Evolutionary conservation across 2,888 invertebrate species (phyloP), one percentile per base, ranked within the genome.

Genomic region (Gryllus longicercus): DNA sequence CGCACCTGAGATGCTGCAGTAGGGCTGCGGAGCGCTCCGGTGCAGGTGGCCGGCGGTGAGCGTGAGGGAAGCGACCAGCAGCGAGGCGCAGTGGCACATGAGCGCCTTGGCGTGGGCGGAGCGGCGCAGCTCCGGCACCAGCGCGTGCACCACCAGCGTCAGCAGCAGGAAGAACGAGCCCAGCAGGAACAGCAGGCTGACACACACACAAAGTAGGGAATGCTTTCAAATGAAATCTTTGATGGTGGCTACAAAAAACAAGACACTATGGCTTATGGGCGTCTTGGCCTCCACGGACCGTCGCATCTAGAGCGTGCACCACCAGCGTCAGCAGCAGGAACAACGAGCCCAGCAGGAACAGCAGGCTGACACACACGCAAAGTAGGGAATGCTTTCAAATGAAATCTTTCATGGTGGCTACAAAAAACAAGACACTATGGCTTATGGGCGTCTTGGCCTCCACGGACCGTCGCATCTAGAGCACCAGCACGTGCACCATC

Each of bases 101-200:
- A 63, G n/a, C 16, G 63, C 63, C n/a, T 63, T 63, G 63, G 63
- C 63, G n/a, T 63, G 63, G 63, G 63, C 63, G 16, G 63, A 18
- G 16, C 63, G 63, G 3, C 63, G 63, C 63, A 63, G 63, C n/a
- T 14, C n/a, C 0, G 63, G 63, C 63, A 63, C 63, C 16, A n/a
- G 16, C 8, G 8, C 63, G n/a, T 63, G 63, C 12, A 63, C 63
- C 63, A 63, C 63, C 63, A 63, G 8, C 63, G 63, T 63, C 63
- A 63, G 63, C 11, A 63, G 63, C 63, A 63, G 8, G 63, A 63
- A 63, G 0, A 63, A 14, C 16, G 16, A 14, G 14, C 63, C 63
- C 63, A 63, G 63, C 63, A 63, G 63, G n/a, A 63, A 63, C n/a
- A 63, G 63, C 63, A 63, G n/a, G n/a, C 63, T 63, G 63, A 18